phyloP scores from a whole-genome alignment of 1,140 invertebrate genomes.

The Hermatobates lingyangjiaoensis region DNA sequence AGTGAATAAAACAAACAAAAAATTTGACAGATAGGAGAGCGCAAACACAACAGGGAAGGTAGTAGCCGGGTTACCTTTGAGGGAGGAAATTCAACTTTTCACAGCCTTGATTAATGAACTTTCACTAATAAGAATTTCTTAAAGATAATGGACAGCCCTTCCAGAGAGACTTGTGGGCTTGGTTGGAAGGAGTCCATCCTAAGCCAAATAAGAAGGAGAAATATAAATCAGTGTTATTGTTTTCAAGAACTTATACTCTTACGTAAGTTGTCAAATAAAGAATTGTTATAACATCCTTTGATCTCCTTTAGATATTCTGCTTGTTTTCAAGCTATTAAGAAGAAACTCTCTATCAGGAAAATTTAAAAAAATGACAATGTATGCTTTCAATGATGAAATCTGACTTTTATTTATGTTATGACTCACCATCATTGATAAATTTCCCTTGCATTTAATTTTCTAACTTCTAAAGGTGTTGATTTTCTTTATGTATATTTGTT shows the following conservation, averaged over 20 bases:
- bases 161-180: too few species aligned
- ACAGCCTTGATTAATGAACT: too few species aligned
- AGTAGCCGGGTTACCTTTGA: too few species aligned
- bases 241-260: slow-evolving; percentile 41
- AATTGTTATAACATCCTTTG: neutral
- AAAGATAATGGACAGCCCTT: too few species aligned
- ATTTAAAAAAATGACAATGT: neutral
- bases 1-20: too few species aligned
- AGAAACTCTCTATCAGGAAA: neutral
- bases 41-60: too few species aligned
- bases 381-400: neutral
- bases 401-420: neutral
- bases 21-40: too few species aligned
- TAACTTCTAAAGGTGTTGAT: too few species aligned
- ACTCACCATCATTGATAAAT: neutral
- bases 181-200: slow-evolving; percentile 37
- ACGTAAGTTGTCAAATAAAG: slow-evolving; percentile 28
- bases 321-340: neutral
- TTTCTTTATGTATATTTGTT: too few species aligned
- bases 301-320: neutral
- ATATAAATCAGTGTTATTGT: slow-evolving; percentile 32
- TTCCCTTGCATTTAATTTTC: too few species aligned
- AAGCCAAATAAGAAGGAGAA: slow-evolving; percentile 33
- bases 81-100: too few species aligned
- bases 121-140: too few species aligned